phyloP scores from a whole-genome alignment of 92 coral and sea anemone species.

The Meandrina meandrites region DNA sequence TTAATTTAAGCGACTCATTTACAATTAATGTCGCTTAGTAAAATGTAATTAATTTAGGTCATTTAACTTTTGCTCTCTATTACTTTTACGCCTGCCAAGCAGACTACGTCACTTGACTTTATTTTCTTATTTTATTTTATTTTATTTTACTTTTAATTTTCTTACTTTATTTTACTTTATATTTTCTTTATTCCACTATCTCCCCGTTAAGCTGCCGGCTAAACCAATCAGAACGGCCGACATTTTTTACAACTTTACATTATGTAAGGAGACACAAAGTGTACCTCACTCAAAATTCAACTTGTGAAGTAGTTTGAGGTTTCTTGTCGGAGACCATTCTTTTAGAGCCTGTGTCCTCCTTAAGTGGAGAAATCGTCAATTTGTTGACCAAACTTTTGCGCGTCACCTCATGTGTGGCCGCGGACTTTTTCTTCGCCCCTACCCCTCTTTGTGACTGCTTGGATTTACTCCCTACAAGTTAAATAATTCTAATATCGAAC shows the following conservation, averaged over 20 bases:
- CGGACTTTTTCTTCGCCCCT: conserved; percentile 2
- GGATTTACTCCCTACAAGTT: conserved; percentile 28
- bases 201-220: neutral
- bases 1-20: too few species aligned
- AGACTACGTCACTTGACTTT: neutral
- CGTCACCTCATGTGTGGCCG: neutral
- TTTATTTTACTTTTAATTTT: neutral
- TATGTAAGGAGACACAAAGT: conserved; percentile 7
- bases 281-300: conserved; percentile 26
- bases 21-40: too few species aligned
- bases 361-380: conserved; percentile 24
- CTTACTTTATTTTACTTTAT: neutral
- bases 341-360: conserved; percentile 27
- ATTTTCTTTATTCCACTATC: neutral
- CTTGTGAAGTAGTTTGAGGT: neutral
- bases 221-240: neutral
- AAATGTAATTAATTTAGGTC: neutral
- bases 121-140: neutral
- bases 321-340: conserved; percentile 20
- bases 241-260: neutral
- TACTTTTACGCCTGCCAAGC: neutral
- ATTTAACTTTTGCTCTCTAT: neutral
- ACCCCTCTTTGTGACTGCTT: conserved; percentile 11
- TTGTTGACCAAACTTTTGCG: conserved; percentile 43
- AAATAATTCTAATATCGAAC: neutral